Evolutionary conservation across 1,140 invertebrate genomes (phyloP).

Genomic region (Anoplophora glabripennis): DNA sequence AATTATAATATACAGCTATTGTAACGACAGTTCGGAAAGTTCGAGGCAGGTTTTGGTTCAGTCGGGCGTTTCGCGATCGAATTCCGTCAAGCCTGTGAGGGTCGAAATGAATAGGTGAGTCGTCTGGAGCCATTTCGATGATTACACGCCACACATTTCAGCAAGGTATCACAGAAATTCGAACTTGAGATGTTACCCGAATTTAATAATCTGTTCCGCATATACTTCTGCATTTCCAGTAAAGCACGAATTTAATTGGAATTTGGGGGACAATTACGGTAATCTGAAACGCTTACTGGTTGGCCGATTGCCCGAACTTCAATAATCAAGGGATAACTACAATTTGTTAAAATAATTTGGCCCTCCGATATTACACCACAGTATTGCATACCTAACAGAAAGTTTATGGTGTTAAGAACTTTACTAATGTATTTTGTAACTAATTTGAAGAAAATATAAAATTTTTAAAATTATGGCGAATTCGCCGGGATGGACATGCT

Average conservation of each 20-base stretch:
- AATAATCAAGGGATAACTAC: too few species aligned
- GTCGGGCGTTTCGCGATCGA: constrained; percentile 12
- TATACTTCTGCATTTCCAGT: constrained; percentile 13
- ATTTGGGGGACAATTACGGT: constrained; percentile 20
- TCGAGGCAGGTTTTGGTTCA: constrained; percentile 12
- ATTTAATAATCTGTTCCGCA: constrained; percentile 15
- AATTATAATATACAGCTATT: constrained; percentile 20
- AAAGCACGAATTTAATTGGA: constrained; percentile 18
- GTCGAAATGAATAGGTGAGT: constrained; percentile 12
- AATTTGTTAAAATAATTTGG: too few species aligned
- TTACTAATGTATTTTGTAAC: too few species aligned
- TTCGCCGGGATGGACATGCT: too few species aligned
- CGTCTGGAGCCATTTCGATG: constrained; percentile 4
- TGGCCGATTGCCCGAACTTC: background rate
- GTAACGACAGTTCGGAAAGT: constrained; percentile 19
- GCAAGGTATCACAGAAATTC: too few species aligned
- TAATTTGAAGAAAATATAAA: too few species aligned
- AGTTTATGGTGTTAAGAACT: too few species aligned
- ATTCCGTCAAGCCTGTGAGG: constrained; percentile 1
- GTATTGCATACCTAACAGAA: too few species aligned
- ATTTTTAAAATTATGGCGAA: too few species aligned
- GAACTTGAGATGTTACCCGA: background rate
- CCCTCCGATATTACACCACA: too few species aligned
- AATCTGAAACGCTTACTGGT: constrained; percentile 7
- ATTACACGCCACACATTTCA: too few species aligned